These are phyloP conservation scores for Patella ulyssiponensis DNA, from an alignment of 2,888 invertebrate species.

Conservation along the genomic window DNA sequence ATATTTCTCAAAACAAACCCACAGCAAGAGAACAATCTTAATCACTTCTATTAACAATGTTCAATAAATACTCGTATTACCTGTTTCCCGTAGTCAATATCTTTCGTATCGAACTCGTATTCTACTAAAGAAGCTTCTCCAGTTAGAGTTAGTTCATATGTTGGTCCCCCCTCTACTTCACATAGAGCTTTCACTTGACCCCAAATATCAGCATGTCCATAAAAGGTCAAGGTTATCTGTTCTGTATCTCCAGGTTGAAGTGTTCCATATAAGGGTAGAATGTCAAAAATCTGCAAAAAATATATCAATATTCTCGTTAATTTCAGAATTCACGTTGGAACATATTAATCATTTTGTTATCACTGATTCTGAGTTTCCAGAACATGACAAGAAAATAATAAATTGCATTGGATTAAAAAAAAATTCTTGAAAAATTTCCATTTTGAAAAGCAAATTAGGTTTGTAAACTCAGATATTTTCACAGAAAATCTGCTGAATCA, in stretches of 20 bases:
- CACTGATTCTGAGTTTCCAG: no score
- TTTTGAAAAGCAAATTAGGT: no score
- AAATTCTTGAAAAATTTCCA: no score
- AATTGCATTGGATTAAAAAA: no score
- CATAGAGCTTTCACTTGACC: constrained; percentile 70
- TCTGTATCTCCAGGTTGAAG: constrained; percentile 71
- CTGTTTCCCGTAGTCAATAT: constrained; percentile 71
- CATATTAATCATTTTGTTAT: no score
- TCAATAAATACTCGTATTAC: constrained; percentile 39
- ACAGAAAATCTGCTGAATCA: no score
- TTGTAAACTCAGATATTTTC: no score
- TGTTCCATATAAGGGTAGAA: constrained; percentile 71
- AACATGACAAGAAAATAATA: no score
- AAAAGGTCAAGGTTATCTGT: constrained; percentile 72
- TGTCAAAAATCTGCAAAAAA: constrained; percentile 70
- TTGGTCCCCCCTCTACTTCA: constrained; percentile 72
- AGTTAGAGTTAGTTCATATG: constrained; percentile 67
- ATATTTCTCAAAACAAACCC: not conserved
- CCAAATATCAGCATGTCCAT: constrained; percentile 71
- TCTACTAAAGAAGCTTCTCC: constrained; percentile 71
- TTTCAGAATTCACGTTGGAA: no score
- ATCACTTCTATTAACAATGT: not conserved
- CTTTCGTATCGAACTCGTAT: constrained; percentile 67
- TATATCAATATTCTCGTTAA: not conserved
- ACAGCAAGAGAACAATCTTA: not conserved